Percentiles rank a stretch among this genome's conserved stretches.
Evolutionary conservation across 1,140 invertebrate species (phyloP).

Genomic region (Musca vetustissima): DNA sequence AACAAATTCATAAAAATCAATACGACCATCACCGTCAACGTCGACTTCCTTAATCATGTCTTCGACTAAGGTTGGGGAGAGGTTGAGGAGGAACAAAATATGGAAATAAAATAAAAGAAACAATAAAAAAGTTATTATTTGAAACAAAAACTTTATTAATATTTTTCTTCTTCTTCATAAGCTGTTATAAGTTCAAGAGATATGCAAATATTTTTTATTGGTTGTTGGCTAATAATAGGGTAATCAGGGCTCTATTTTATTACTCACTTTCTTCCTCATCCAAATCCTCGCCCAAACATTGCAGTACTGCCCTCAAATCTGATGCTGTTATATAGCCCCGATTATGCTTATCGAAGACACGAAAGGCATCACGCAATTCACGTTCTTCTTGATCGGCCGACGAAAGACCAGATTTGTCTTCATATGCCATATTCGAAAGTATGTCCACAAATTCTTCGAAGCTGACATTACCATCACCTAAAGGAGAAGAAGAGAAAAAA

Average conservation of each 20-base stretch:
- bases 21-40: slow-evolving; percentile 84
- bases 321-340: slow-evolving; percentile 84
- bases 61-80: slow-evolving; percentile 66
- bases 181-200: background rate
- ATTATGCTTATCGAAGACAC: slow-evolving; percentile 86
- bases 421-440: slow-evolving; percentile 72
- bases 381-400: slow-evolving; percentile 77
- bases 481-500: background rate
- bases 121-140: too few relatives aligned
- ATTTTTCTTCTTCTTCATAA: too few relatives aligned
- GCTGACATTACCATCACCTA: slow-evolving; percentile 86
- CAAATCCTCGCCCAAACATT: slow-evolving; percentile 81
- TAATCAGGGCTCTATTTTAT: background rate
- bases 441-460: slow-evolving; percentile 93
- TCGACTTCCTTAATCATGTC: slow-evolving; percentile 93
- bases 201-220: background rate
- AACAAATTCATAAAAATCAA: slow-evolving; percentile 88
- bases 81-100: background rate
- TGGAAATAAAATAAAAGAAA: background rate
- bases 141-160: too few relatives aligned
- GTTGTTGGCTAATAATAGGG: background rate
- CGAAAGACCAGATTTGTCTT: slow-evolving; percentile 62
- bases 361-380: slow-evolving; percentile 83
- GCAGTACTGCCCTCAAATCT: slow-evolving; percentile 78
- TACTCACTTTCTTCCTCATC: slow-evolving; percentile 80